Percentiles rank a stretch among this genome's conserved stretches.
phyloP scores from a whole-genome alignment of 2,888 invertebrate genomes.

The Trissolcus japonicus region DNA sequence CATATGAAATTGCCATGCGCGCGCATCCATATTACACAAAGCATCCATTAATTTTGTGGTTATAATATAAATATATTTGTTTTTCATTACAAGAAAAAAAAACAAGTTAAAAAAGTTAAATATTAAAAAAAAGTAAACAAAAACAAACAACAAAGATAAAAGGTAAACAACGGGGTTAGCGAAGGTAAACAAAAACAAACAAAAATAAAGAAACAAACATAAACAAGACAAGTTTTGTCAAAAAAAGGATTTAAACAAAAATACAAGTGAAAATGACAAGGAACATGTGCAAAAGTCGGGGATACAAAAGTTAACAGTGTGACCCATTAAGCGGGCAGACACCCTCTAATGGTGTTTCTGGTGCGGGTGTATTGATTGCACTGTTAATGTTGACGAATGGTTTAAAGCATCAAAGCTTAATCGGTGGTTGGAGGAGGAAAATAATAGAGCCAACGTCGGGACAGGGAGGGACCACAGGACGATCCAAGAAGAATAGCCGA shows the following conservation, averaged over 20 bases:
- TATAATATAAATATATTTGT: too few relatives aligned
- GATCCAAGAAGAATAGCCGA: conserved; percentile 62
- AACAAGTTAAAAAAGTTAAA: too few relatives aligned
- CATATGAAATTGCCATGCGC: not conserved
- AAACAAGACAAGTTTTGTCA: too few relatives aligned
- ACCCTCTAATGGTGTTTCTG: too few relatives aligned
- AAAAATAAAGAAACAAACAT: too few relatives aligned
- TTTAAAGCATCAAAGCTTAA: conserved; percentile 16
- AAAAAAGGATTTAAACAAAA: not conserved
- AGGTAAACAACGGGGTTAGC: too few relatives aligned
- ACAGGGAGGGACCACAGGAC: conserved; percentile 44
- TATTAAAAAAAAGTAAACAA: too few relatives aligned
- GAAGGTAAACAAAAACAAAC: too few relatives aligned
- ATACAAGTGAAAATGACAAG: not conserved
- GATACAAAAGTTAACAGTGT: not conserved
- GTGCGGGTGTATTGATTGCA: not conserved
- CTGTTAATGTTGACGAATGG: conserved; percentile 8
- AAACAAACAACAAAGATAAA: too few relatives aligned
- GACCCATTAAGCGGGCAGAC: too few relatives aligned
- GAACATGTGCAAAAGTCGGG: too few relatives aligned
- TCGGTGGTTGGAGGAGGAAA: conserved; percentile 25
- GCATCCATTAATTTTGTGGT: not conserved
- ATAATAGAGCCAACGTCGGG: conserved; percentile 43
- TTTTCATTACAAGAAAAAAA: too few relatives aligned
- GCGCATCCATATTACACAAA: not conserved